Conservation (phyloP, 2,797 vertebrate genomes). For the Gymnoscopelus microlampas region DNA sequence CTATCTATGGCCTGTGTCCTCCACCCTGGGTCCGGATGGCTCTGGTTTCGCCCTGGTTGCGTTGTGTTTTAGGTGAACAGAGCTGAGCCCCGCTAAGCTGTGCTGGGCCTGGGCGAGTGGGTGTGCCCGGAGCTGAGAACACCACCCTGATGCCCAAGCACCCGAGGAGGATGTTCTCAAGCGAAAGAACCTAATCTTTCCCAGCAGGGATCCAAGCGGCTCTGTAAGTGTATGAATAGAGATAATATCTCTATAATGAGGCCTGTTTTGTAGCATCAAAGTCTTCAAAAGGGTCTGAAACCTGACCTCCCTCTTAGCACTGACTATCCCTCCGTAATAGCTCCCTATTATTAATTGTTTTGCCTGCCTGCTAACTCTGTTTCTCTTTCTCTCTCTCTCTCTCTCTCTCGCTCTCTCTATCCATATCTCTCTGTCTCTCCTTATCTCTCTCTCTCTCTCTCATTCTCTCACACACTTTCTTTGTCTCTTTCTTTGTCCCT, state of each 20-base stretch:
- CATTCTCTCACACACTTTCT: not conserved
- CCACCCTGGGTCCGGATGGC: not conserved
- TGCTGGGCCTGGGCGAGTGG: slow-evolving; percentile 52
- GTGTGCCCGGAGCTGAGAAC: slow-evolving; percentile 72
- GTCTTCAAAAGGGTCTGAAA: slow-evolving; percentile 87
- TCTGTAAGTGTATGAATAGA: slow-evolving; percentile 89
- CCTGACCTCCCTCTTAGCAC: slow-evolving; percentile 81
- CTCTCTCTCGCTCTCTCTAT: slow-evolving; percentile 7
- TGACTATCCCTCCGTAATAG: slow-evolving; percentile 83
- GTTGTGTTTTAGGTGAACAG: not conserved
- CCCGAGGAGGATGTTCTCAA: slow-evolving; percentile 81
- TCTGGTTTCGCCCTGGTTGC: not conserved
- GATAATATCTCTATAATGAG: slow-evolving; percentile 91
- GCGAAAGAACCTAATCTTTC: slow-evolving; percentile 86
- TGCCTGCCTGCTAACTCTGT: slow-evolving; percentile 72
- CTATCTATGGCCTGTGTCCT: not conserved
- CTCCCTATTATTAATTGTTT: slow-evolving; percentile 88
- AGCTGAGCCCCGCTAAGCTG: slow-evolving; percentile 16
- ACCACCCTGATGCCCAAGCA: slow-evolving; percentile 66
- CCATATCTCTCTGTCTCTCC: slow-evolving; percentile 11
- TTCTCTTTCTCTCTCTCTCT: slow-evolving; percentile 45
- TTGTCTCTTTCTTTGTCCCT: slow-evolving; percentile 4
- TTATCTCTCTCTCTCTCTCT: slow-evolving; percentile 13
- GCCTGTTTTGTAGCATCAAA: slow-evolving; percentile 88
- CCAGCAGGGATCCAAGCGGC: slow-evolving; percentile 83